A percentile compares a stretch with the other conserved stretches of the same genome.
These are phyloP conservation scores for Parazoanthus darwini DNA, from an alignment of 92 coral and sea anemone species.

Conservation along the genomic window DNA sequence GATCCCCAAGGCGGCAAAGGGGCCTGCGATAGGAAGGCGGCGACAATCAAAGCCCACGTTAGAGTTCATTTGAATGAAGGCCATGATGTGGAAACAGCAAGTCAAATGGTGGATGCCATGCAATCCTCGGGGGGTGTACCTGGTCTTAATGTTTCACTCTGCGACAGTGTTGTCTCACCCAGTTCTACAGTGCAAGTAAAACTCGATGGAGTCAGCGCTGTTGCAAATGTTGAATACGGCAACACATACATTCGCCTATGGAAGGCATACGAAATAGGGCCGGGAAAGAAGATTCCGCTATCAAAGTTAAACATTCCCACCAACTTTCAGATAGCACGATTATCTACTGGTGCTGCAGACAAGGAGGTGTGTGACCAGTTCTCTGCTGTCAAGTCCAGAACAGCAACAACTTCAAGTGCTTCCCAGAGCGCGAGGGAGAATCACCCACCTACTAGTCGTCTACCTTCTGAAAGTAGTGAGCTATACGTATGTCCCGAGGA, in stretches of 20 bases:
- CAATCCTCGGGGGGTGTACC: conserved; percentile 64
- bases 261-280: conserved; percentile 63
- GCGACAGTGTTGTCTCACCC: conserved; percentile 48
- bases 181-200: conserved; percentile 47
- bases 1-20: conserved; percentile 81
- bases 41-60: conserved; percentile 62
- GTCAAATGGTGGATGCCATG: conserved; percentile 58
- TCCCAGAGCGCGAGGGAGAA: conserved; percentile 33
- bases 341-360: conserved; percentile 38
- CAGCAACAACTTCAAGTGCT: conserved; percentile 37
- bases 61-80: conserved; percentile 63
- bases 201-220: conserved; percentile 54
- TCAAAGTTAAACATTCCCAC: conserved; percentile 47
- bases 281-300: conserved; percentile 62
- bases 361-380: conserved; percentile 47
- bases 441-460: conserved; percentile 34
- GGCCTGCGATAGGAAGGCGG: conserved; percentile 68
- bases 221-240: conserved; percentile 56
- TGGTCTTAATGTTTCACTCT: conserved; percentile 54
- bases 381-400: conserved; percentile 40
- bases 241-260: conserved; percentile 48
- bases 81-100: conserved; percentile 62
- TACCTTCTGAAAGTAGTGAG: conserved; percentile 21
- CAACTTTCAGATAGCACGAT: conserved; percentile 43
- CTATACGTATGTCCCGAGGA: conserved; percentile 46